Evolutionary conservation across 1,140 invertebrate species (phyloP), one percentile per base, ranked within the genome.

Genomic region (Panonychus citri): DNA sequence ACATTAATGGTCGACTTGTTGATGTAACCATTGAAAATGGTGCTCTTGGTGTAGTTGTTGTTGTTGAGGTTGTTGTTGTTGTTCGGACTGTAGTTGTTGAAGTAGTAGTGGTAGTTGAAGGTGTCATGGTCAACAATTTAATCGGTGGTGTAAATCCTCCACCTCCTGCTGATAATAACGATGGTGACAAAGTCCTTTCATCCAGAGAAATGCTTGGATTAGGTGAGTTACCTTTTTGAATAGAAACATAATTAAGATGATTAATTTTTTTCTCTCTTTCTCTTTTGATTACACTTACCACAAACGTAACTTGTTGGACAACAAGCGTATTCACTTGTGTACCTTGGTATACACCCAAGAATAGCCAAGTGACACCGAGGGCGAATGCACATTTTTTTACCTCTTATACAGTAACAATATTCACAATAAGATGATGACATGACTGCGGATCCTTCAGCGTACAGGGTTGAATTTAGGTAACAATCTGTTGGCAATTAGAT

Each of bases 281-380:
- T 57, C 12, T 24, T 55, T 3, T n/a, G 15, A 7, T 2, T 7
- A 1, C 15, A 65, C 69, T 67, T 64, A 74, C 72, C 74, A 69
- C 85, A 89, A 63, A 85, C 78, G 68, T 89, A 88, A 40, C 80
- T 75, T 48, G 82, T 76, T 1, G 85, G 85, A 64, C 85, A 88
- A 67, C 85, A 89, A 5, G 81, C 78, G 53, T 80, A 78, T 17
- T 78, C 72, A 8, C 51, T 59, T 1, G 78, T 71, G 63, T 81
- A 83, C 24, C 70, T 65, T 0, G 77, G 76, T 30, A 69, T 74
- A 65, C 85, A 89, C 25, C 81, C 83, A 5, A 78, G 74, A 10
- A 85, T 72, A 0, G 80, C 75, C n/a, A 85, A 71, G 57, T 85
- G 70, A 68, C 85, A 89, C 64, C 79, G 77, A 0, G 85, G 85